Evolutionary conservation across 1,140 invertebrate genomes (phyloP).

Genomic region (Arion vulgaris): DNA sequence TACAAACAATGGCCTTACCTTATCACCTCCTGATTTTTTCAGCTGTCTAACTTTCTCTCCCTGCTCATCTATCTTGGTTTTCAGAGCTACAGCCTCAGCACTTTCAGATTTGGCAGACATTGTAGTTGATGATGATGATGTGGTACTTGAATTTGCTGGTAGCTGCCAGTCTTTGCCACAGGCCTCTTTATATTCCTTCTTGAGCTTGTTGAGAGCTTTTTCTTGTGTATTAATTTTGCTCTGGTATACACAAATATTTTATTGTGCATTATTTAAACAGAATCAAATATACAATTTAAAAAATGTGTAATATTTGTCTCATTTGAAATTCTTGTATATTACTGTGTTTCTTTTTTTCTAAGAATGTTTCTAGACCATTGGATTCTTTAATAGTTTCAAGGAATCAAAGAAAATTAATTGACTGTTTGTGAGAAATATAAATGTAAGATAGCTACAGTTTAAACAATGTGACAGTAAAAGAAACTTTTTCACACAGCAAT

Average conservation of each 20-base stretch:
- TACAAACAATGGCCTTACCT: slow-evolving; percentile 46
- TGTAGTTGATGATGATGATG: slow-evolving; percentile 36
- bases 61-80: slow-evolving; percentile 72
- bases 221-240: slow-evolving; percentile 80
- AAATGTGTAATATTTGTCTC: too few relatives aligned
- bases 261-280: too few relatives aligned
- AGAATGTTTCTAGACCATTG: too few relatives aligned
- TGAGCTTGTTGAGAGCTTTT: slow-evolving; percentile 82
- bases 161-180: slow-evolving; percentile 76
- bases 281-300: too few relatives aligned
- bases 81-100: slow-evolving; percentile 60
- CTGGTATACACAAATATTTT: slow-evolving; percentile 40
- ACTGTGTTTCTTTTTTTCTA: not conserved
- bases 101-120: slow-evolving; percentile 45
- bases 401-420: too few relatives aligned
- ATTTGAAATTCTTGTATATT: too few relatives aligned
- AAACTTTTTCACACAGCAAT: too few relatives aligned
- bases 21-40: slow-evolving; percentile 66
- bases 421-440: too few relatives aligned
- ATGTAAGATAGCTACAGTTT: too few relatives aligned
- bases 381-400: too few relatives aligned
- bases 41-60: slow-evolving; percentile 74
- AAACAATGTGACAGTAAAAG: too few relatives aligned
- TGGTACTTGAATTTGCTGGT: slow-evolving; percentile 11
- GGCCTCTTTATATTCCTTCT: slow-evolving; percentile 83